Percentiles rank a stretch among this genome's conserved stretches.
phyloP scores from a whole-genome alignment of 2,888 invertebrate species.

The Atethmia centrago region DNA sequence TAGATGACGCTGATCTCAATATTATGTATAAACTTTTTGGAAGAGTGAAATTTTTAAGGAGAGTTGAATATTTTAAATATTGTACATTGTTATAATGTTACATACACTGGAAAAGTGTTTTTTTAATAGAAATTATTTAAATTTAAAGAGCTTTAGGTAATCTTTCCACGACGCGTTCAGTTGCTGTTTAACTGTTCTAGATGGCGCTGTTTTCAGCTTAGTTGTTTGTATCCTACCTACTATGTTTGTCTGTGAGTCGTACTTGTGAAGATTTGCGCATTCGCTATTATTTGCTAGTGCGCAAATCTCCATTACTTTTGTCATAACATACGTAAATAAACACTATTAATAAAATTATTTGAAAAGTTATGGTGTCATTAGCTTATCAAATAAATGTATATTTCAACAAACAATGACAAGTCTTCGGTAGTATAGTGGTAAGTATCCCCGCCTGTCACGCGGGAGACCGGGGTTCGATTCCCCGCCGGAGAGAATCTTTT shows the following conservation, averaged over 20 bases:
- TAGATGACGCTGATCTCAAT: conserved; percentile 31
- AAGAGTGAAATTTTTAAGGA: background rate
- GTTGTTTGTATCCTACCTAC: too few species aligned
- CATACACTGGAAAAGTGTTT: background rate
- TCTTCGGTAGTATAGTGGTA: conserved; percentile 68
- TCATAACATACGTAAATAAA: background rate
- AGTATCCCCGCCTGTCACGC: conserved; percentile 89
- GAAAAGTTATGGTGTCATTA: background rate
- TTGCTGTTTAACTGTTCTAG: background rate
- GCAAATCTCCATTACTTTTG: background rate
- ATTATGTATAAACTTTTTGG: background rate
- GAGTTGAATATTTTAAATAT: background rate
- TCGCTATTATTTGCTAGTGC: too few species aligned
- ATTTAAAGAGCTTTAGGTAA: background rate
- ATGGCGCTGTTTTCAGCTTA: conserved; percentile 41
- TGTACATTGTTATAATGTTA: too few species aligned
- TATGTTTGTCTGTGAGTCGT: background rate
- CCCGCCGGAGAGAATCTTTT: conserved; percentile 85
- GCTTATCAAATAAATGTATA: rapidly evolving
- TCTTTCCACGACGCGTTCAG: background rate
- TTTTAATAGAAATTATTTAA: rapidly evolving
- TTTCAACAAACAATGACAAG: rapidly evolving
- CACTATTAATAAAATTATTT: background rate
- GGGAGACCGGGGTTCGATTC: conserved; percentile 91
- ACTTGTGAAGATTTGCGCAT: background rate